Evolutionary conservation across 2,113 vertebrate genomes (phyloP).

Genomic region (Caranx ignobilis): DNA sequence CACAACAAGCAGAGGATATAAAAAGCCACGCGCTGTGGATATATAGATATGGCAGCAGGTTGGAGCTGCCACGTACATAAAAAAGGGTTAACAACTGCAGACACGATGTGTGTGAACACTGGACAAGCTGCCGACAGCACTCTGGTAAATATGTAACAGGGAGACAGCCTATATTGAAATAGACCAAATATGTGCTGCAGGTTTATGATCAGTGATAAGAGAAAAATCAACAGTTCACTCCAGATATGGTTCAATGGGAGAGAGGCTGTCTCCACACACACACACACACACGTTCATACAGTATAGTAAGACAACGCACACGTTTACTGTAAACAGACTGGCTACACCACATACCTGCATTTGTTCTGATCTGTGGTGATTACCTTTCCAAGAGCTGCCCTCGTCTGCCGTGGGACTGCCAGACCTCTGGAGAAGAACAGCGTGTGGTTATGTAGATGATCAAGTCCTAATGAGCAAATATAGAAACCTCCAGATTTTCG

Average conservation of each 20-base stretch:
- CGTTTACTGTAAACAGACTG: constrained; percentile 1
- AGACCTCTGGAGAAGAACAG: constrained; percentile 70
- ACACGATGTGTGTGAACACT: constrained; percentile 30
- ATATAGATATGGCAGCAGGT: background rate
- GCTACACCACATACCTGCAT: constrained; percentile 73
- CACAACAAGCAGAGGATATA: constrained; percentile 11
- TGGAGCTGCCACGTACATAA: constrained; percentile 14
- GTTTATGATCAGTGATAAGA: constrained; percentile 10
- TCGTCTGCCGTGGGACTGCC: constrained; percentile 77
- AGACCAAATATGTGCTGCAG: background rate
- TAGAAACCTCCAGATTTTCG: background rate
- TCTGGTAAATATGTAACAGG: constrained; percentile 51
- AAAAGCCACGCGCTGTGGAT: background rate
- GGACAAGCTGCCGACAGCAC: background rate
- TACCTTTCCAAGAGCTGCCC: constrained; percentile 59
- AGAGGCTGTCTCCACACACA: background rate
- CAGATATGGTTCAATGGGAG: background rate
- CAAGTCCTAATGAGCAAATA: constrained; percentile 35
- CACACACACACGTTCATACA: background rate
- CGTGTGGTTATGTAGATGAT: constrained; percentile 32
- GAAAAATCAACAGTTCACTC: background rate
- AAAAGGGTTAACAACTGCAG: constrained; percentile 11
- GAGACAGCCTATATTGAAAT: constrained; percentile 1
- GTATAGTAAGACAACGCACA: background rate
- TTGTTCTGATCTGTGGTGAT: constrained; percentile 63